Conservation (phyloP, 2,888 invertebrate species). For the Bellardia pandia region DNA sequence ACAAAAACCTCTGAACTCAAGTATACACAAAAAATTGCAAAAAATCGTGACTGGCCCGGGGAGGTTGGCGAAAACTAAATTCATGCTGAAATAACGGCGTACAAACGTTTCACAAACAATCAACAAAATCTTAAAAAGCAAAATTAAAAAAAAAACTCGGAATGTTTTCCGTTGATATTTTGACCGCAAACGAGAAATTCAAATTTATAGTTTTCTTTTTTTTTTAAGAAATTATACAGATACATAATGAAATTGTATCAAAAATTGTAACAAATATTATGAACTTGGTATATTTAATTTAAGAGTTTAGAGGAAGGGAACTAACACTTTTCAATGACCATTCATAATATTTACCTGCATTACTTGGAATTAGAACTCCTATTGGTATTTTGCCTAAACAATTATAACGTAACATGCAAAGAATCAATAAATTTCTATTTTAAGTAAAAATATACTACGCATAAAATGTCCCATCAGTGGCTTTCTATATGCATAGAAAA, state of each 20-base stretch:
- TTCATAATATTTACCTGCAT: no score
- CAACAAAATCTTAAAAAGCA: not conserved
- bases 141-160: not conserved
- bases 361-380: no score
- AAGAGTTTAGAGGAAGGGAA: no score
- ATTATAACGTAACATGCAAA: no score
- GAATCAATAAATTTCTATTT: no score
- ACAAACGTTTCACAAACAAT: not conserved
- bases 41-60: conserved; percentile 68
- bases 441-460: no score
- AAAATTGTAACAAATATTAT: not conserved
- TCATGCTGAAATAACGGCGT: conserved; percentile 46
- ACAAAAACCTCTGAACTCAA: conserved; percentile 53
- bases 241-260: not conserved
- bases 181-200: not conserved
- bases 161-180: not conserved
- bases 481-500: no score
- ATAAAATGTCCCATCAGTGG: no score
- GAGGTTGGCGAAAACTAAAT: conserved; percentile 65
- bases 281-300: not conserved
- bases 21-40: conserved; percentile 34
- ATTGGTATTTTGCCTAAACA: no score
- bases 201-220: not conserved
- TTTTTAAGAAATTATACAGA: not conserved
- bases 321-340: no score